Percentiles rank a stretch among this genome's conserved stretches.
Evolutionary conservation across 1,140 invertebrate species (phyloP).

Genomic region (Zelostemma sp.): DNA sequence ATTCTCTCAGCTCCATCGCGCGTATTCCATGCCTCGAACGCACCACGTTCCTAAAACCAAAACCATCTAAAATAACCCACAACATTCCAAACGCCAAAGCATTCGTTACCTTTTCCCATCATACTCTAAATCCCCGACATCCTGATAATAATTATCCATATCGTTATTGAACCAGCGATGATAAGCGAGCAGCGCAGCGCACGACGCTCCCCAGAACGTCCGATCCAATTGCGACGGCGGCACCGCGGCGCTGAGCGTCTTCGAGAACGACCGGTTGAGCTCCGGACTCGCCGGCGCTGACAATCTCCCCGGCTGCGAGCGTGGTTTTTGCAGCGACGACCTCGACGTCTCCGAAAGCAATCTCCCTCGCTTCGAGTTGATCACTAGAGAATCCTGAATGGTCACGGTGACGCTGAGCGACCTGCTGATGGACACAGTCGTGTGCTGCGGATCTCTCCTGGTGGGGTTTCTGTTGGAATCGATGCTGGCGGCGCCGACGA

Average conservation of each 20-base stretch:
- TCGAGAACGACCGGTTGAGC: slow-evolving; percentile 61
- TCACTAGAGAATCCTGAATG: slow-evolving; percentile 50
- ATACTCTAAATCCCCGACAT: slow-evolving; percentile 58
- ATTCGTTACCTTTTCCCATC: slow-evolving; percentile 60
- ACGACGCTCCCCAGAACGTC: slow-evolving; percentile 65
- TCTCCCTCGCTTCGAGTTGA: slow-evolving; percentile 56
- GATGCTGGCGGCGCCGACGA: slow-evolving; percentile 69
- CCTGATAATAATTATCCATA: slow-evolving; percentile 47
- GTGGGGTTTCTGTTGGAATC: slow-evolving; percentile 63
- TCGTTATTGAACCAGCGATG: slow-evolving; percentile 67
- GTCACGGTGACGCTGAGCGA: slow-evolving; percentile 66
- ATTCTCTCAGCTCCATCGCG: slow-evolving; percentile 73
- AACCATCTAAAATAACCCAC: neutral
- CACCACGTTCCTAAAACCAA: slow-evolving; percentile 66
- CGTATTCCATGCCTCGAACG: slow-evolving; percentile 71
- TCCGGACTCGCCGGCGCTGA: slow-evolving; percentile 67
- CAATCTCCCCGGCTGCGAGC: slow-evolving; percentile 50
- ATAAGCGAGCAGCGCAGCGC: slow-evolving; percentile 61
- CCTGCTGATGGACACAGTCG: slow-evolving; percentile 61
- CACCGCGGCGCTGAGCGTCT: slow-evolving; percentile 41
- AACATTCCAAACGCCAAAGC: neutral
- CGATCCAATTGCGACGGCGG: slow-evolving; percentile 53
- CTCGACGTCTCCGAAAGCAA: slow-evolving; percentile 62
- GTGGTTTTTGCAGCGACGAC: slow-evolving; percentile 31
- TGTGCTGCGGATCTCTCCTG: slow-evolving; percentile 65